Conservation (phyloP, 2,797 vertebrate species). For the Peromyscus aztecus region DNA sequence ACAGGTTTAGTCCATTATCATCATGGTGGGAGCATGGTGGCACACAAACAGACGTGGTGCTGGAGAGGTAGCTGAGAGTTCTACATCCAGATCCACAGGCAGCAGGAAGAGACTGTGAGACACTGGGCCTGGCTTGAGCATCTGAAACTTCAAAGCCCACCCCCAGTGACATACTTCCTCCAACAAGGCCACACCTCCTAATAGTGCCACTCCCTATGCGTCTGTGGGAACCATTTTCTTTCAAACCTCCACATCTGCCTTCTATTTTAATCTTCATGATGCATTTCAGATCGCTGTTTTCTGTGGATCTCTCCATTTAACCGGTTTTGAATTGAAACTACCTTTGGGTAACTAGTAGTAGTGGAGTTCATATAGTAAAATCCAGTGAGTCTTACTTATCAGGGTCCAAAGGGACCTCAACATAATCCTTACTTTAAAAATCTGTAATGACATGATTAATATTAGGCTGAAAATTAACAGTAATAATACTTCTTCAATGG, state of each 20-base stretch:
- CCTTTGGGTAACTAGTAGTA: not conserved
- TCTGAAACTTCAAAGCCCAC: not conserved
- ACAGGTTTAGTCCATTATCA: not conserved
- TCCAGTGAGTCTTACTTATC: not conserved
- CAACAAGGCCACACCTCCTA: not conserved
- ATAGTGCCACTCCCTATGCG: not conserved
- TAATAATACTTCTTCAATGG: not conserved
- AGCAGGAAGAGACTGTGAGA: not conserved
- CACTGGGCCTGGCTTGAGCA: not conserved
- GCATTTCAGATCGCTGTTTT: not conserved
- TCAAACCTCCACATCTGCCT: not conserved
- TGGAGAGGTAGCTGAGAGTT: not conserved
- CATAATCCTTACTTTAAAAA: not conserved
- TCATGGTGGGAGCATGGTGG: not conserved
- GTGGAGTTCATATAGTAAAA: conserved; percentile 19
- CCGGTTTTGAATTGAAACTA: conserved; percentile 26
- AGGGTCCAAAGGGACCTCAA: not conserved
- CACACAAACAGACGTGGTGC: not conserved
- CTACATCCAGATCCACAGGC: not conserved
- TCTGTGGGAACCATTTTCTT: not conserved
- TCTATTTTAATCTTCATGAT: not conserved
- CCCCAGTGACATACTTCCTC: not conserved
- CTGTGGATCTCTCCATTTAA: conserved; percentile 1
- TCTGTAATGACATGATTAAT: not conserved
- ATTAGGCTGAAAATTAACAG: not conserved